Conservation (phyloP, 2,797 vertebrate genomes). For the Hylomyscus alleni region DNA sequence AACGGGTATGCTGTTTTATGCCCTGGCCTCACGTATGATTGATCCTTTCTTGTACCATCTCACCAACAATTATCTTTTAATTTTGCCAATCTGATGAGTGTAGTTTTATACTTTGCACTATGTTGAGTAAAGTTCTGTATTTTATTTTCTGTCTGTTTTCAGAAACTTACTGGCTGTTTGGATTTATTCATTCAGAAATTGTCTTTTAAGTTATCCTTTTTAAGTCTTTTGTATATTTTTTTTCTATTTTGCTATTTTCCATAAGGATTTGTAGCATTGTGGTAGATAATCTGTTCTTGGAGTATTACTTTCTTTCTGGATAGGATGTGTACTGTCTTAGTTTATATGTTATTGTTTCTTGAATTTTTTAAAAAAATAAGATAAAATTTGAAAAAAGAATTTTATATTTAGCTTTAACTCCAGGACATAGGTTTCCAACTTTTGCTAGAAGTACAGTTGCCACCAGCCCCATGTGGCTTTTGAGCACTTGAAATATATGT, state of each 20-base stretch:
- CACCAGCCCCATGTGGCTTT: neutral
- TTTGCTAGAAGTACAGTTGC: neutral
- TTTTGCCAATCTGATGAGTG: slow-evolving; percentile 33
- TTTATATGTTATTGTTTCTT: slow-evolving; percentile 2
- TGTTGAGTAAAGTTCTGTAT: neutral
- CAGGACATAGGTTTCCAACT: neutral
- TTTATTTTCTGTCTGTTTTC: neutral
- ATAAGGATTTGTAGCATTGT: slow-evolving; percentile 19
- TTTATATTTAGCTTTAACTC: slow-evolving; percentile 44
- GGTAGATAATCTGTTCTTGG: neutral
- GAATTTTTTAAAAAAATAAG: neutral
- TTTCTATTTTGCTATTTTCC: slow-evolving; percentile 20
- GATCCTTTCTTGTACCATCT: neutral
- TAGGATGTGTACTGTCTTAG: neutral
- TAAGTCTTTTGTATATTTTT: slow-evolving; percentile 4
- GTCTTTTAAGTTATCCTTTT: neutral
- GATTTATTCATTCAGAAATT: slow-evolving; percentile 28
- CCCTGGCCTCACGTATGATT: neutral
- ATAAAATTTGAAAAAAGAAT: neutral
- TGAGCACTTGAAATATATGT: slow-evolving; percentile 9
- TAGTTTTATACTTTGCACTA: slow-evolving; percentile 36
- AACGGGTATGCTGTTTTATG: neutral
- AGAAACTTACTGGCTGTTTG: slow-evolving; percentile 12
- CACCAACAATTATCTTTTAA: neutral
- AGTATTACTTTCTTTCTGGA: neutral